These are phyloP conservation scores for Caenorhabditis sulstoni DNA, from an alignment of 2,888 invertebrate species.

Conservation along the genomic window DNA sequence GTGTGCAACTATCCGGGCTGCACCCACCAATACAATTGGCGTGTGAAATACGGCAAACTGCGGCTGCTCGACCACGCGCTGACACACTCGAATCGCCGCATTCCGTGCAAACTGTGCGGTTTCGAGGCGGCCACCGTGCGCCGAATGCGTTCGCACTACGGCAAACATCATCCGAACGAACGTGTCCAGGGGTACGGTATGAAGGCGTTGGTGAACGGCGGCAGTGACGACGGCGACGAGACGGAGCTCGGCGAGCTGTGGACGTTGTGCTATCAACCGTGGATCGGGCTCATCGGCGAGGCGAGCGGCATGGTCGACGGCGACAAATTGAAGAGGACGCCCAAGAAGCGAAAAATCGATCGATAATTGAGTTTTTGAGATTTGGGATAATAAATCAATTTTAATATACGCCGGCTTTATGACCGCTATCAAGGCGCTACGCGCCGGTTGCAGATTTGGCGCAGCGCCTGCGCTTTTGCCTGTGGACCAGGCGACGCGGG, in stretches of 20 bases:
- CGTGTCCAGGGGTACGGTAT: constrained; percentile 49
- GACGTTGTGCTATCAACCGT: constrained; percentile 19
- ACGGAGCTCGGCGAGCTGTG: constrained; percentile 26
- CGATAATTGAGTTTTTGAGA: too few species aligned
- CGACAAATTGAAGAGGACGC: neutral
- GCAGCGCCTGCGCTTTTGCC: too few species aligned
- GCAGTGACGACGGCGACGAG: neutral
- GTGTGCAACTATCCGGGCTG: constrained; percentile 37
- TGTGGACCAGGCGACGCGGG: too few species aligned
- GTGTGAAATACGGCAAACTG: constrained; percentile 54
- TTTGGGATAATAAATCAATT: too few species aligned
- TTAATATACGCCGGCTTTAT: too few species aligned
- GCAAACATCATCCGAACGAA: constrained; percentile 39
- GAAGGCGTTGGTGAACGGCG: constrained; percentile 43
- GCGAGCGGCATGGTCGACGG: constrained; percentile 25
- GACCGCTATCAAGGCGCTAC: too few species aligned
- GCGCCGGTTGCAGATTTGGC: too few species aligned
- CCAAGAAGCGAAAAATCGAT: too few species aligned
- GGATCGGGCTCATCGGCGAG: constrained; percentile 28
- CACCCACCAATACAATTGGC: constrained; percentile 43
- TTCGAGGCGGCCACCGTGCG: constrained; percentile 45
- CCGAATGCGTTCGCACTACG: constrained; percentile 46
- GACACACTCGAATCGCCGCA: constrained; percentile 25
- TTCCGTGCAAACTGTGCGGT: constrained; percentile 51
- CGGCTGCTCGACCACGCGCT: constrained; percentile 54